phyloP scores from a whole-genome alignment of 2,113 vertebrate genomes.

The Austrofundulus limnaeus region DNA sequence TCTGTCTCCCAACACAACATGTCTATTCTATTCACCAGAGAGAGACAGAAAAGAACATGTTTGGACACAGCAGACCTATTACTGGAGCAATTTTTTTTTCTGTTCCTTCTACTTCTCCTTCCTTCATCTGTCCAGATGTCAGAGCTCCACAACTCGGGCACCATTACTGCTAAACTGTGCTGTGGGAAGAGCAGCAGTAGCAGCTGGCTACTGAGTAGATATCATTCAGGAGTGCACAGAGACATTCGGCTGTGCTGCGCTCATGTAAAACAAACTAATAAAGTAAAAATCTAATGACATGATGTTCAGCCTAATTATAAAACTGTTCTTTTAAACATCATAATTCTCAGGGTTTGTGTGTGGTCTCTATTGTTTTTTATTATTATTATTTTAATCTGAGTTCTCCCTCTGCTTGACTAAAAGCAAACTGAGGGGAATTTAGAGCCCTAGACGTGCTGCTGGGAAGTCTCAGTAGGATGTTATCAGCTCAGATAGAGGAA shows the following conservation, averaged over 20 bases:
- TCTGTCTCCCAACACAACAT: constrained; percentile 65
- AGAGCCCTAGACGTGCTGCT: constrained; percentile 17
- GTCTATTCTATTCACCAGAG: constrained; percentile 48
- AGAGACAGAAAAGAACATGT: constrained; percentile 37
- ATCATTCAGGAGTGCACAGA: not conserved
- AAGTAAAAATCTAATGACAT: not conserved
- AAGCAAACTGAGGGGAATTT: constrained; percentile 18
- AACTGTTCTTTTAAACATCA: not conserved
- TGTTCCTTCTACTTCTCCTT: constrained; percentile 18
- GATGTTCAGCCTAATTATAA: not conserved
- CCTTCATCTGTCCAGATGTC: constrained; percentile 45
- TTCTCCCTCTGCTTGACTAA: constrained; percentile 12
- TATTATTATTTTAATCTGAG: not conserved
- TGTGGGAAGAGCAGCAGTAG: constrained; percentile 45
- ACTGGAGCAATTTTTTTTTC: constrained; percentile 34
- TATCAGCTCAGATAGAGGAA: constrained; percentile 35
- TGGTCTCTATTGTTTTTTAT: not conserved
- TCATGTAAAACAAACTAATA: constrained; percentile 3
- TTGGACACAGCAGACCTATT: constrained; percentile 54
- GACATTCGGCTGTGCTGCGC: constrained; percentile 4
- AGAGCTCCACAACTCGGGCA: constrained; percentile 4
- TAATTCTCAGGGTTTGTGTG: not conserved
- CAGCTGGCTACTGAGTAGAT: constrained; percentile 27
- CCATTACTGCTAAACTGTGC: constrained; percentile 18
- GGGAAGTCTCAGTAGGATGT: constrained; percentile 32